phyloP scores from a whole-genome alignment of 2,888 invertebrate genomes.

The Glaucopsyche alexis region DNA sequence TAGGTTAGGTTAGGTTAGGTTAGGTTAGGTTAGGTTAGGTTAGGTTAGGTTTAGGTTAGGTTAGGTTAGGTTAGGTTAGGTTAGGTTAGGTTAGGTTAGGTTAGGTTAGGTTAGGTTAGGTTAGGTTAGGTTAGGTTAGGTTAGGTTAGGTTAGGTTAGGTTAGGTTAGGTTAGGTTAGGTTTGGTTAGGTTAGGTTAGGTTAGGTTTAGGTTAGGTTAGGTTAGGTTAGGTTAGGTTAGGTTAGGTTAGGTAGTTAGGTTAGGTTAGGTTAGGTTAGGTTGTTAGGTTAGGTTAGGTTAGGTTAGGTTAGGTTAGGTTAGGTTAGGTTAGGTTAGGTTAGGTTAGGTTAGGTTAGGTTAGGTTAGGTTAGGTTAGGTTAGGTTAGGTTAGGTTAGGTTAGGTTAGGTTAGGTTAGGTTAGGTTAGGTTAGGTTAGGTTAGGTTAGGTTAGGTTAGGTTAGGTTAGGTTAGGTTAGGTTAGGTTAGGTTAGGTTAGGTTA shows the following conservation, averaged over 20 bases:
- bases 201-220: constrained; percentile 38
- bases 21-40: constrained; percentile 36
- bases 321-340: constrained; percentile 40
- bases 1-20: constrained; percentile 32
- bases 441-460: constrained; percentile 40
- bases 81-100: constrained; percentile 37
- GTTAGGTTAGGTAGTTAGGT: constrained; percentile 36
- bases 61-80: constrained; percentile 37
- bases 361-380: constrained; percentile 38
- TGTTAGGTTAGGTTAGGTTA: constrained; percentile 36
- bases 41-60: constrained; percentile 37
- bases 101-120: constrained; percentile 37
- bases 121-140: constrained; percentile 35
- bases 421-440: constrained; percentile 42
- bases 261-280: too few species aligned
- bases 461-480: constrained; percentile 39
- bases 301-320: constrained; percentile 38
- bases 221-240: constrained; percentile 35
- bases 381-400: constrained; percentile 40
- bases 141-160: constrained; percentile 32
- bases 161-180: constrained; percentile 32
- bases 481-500: constrained; percentile 40
- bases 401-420: constrained; percentile 40
- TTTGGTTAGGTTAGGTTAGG: constrained; percentile 35
- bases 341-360: constrained; percentile 36